Evolutionary conservation across 2,888 invertebrate genomes (phyloP).

Genomic region (Congeria kusceri): DNA sequence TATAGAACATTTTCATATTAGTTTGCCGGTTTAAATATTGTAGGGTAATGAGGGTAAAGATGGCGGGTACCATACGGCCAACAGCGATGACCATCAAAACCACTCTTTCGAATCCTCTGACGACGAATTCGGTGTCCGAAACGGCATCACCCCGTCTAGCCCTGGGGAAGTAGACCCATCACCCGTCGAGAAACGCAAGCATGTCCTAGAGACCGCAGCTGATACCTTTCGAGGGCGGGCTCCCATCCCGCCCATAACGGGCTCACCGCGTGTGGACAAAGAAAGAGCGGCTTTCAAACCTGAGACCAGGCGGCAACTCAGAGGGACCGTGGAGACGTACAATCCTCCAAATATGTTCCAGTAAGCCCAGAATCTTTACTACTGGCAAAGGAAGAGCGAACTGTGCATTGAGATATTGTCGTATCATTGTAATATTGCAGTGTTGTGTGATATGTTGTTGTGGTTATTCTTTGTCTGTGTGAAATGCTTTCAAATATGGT

Average conservation of each 20-base stretch:
- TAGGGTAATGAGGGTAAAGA: constrained; percentile 28
- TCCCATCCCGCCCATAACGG: neutral
- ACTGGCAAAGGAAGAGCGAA: no score
- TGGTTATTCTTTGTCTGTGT: no score
- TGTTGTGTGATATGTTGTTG: no score
- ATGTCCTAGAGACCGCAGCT: neutral
- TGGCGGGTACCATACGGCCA: constrained; percentile 42
- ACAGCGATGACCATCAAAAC: constrained; percentile 31
- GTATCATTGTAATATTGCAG: no score
- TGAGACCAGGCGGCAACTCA: constrained; percentile 5
- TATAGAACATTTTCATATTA: no score
- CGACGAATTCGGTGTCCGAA: neutral
- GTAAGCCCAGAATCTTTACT: no score
- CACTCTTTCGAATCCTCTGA: neutral
- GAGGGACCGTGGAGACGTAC: neutral
- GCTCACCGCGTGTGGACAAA: neutral
- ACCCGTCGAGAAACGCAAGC: neutral
- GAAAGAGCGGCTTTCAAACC: neutral
- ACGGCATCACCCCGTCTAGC: neutral
- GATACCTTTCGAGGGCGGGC: constrained; percentile 2
- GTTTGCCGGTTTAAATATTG: no score
- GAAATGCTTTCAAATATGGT: no score
- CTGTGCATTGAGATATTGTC: no score
- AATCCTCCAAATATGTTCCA: neutral
- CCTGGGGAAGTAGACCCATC: neutral